Percentiles rank a stretch among this genome's conserved stretches.
Conservation (phyloP, 2,888 invertebrate species). For the Entomobrya proxima region DNA sequence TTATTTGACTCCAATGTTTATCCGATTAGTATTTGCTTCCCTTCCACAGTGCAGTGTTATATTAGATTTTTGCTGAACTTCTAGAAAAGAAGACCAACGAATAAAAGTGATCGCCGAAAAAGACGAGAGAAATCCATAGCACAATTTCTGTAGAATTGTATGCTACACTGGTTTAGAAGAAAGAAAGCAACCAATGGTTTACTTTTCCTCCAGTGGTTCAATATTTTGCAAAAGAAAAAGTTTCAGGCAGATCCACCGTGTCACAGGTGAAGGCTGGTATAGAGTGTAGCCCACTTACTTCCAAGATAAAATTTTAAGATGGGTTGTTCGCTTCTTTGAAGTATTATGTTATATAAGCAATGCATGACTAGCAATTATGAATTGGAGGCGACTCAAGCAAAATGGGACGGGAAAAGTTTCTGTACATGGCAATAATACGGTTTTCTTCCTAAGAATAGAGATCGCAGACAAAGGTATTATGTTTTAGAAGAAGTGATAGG, state of each 20-base stretch:
- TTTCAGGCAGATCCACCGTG: background rate
- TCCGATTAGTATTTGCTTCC: slow-evolving; percentile 32
- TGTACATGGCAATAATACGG: background rate
- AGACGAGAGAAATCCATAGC: background rate
- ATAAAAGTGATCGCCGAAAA: background rate
- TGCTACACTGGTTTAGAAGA: background rate
- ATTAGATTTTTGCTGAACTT: background rate
- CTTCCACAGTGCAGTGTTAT: background rate
- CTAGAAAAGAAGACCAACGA: background rate
- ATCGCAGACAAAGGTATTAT: background rate
- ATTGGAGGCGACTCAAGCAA: slow-evolving; percentile 21
- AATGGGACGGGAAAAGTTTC: background rate
- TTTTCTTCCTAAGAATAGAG: background rate
- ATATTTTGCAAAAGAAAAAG: background rate
- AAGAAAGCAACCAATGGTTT: background rate
- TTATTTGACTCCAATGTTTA: slow-evolving; percentile 23
- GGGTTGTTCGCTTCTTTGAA: background rate
- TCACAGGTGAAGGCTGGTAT: slow-evolving; percentile 9
- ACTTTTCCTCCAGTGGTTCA: background rate
- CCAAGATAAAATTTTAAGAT: background rate
- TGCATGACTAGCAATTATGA: slow-evolving; percentile 13
- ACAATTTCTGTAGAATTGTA: background rate
- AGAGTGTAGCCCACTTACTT: background rate
- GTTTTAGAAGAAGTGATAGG: background rate
- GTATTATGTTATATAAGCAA: background rate